Base-by-base conservation (phyloP, 2,888 invertebrate species). In the Micoletzkya japonica region DNA sequence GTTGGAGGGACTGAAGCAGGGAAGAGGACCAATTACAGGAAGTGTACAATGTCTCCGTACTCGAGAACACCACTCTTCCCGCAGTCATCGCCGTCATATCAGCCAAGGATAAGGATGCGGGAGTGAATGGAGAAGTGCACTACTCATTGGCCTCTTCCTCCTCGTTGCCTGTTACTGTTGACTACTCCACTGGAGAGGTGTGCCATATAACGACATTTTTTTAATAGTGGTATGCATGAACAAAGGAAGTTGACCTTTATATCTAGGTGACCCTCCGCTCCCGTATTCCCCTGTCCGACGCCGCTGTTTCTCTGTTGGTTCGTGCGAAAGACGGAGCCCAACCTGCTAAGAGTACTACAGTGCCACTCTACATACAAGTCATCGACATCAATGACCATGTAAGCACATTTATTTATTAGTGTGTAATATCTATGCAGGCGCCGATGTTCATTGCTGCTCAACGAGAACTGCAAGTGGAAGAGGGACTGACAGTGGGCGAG, bases 291-390 rank as follows among this genome's bases (percentile, higher is more conserved):
- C 80, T 82, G 7, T 75, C 76, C 37, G 76, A 77, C 56, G 76
- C 80, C 6, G 81, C 82, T n/a, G 58, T 79, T 14, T 77, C 97
- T 87, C 91, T 91, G 61, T 93, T 94, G 26, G 92, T 97, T 30
- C 89, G 96, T 74, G 96, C 96, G 0, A 95, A 95, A 88, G 97
- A 98, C 85, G 93, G 93, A 4, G 97, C 97, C 2, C 92, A 92
- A 82, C 95, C 96, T 0, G 92, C 94, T 0, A 90, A 93, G 30
- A 94, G 94, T 0, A 96, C 96, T 86, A 95, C 94, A 0, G 95
- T 95, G 0, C 93, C 94, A 82, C 89, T 97, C n/a, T 88, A 94
- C 68, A 91, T 98, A 0, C 92, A 92, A 86, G 92, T 98, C 0
- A 90, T 91, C 73, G 97, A 98, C 86, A 91, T 95, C 0, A 97